Evolutionary conservation across 2,797 vertebrate genomes (phyloP).

Genomic region (Limosa lapponica): DNA sequence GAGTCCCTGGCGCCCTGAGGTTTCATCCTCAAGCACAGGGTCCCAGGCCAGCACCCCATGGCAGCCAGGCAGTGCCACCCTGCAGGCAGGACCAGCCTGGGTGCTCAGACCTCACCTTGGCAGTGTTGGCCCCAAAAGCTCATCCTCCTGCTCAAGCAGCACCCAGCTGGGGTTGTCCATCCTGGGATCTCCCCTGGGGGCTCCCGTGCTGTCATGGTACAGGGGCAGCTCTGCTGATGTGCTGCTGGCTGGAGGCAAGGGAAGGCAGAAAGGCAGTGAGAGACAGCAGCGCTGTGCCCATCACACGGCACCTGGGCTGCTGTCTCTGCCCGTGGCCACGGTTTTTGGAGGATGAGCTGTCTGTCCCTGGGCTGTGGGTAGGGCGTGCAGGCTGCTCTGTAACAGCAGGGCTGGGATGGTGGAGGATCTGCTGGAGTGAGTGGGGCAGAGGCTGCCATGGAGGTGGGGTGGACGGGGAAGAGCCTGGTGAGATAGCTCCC

Average conservation of each 20-base stretch:
- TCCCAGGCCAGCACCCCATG: neutral
- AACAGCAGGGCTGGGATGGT: neutral
- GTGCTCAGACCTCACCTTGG: neutral
- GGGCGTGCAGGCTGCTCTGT: no score
- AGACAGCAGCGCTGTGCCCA: neutral
- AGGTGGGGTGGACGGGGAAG: neutral
- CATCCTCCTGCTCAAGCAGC: neutral
- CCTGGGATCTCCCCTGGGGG: neutral
- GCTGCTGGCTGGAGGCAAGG: neutral
- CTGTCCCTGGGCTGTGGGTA: neutral
- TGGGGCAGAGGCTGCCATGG: neutral
- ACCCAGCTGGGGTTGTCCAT: neutral
- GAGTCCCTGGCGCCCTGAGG: accelerated
- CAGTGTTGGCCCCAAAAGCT: neutral
- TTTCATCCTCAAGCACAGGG: neutral
- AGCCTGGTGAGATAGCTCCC: neutral
- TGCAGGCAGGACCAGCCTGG: neutral
- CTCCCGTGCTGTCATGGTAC: neutral
- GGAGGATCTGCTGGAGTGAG: no score
- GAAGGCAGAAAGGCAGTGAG: neutral
- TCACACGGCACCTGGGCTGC: accelerated
- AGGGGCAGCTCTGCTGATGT: neutral
- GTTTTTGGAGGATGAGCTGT: neutral
- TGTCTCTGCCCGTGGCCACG: neutral
- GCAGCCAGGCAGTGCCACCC: neutral